These are phyloP conservation scores for Limnephilus marmoratus DNA, from an alignment of 2,888 invertebrate genomes.

Conservation along the genomic window DNA sequence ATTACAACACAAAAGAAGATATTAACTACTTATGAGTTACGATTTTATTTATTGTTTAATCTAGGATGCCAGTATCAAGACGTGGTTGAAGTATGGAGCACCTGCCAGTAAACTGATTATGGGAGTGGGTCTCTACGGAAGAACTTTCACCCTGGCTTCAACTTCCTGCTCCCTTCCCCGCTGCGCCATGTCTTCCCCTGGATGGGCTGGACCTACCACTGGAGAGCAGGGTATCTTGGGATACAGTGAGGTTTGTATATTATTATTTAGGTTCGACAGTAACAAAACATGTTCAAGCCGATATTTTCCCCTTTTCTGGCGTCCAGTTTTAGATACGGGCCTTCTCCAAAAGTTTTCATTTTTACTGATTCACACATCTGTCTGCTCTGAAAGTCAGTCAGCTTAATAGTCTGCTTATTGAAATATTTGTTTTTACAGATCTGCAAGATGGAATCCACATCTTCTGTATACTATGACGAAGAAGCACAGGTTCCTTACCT, in stretches of 20 bases:
- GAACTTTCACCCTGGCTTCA: conserved; percentile 79
- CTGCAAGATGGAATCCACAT: conserved; percentile 50
- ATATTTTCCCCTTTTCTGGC: no score
- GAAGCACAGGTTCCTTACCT: conserved; percentile 81
- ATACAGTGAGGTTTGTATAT: conserved; percentile 81
- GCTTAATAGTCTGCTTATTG: background rate
- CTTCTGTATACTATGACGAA: conserved; percentile 72
- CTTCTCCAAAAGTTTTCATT: no score
- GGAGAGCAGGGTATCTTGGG: conserved; percentile 81
- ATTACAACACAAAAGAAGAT: background rate
- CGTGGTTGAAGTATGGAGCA: conserved; percentile 71
- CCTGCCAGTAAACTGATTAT: conserved; percentile 81
- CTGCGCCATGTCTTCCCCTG: conserved; percentile 76
- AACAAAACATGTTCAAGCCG: no score
- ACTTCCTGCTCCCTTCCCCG: conserved; percentile 69
- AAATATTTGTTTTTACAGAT: conserved; percentile 53
- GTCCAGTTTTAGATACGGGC: no score
- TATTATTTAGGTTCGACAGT: no score
- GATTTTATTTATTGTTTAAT: background rate
- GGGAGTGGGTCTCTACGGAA: conserved; percentile 85
- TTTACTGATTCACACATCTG: no score
- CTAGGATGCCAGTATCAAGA: conserved; percentile 56
- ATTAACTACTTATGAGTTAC: background rate
- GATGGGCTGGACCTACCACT: conserved; percentile 81
- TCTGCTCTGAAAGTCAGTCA: background rate